phyloP scores from a whole-genome alignment of 1,140 invertebrate genomes.

The Chlorops oryzae region DNA sequence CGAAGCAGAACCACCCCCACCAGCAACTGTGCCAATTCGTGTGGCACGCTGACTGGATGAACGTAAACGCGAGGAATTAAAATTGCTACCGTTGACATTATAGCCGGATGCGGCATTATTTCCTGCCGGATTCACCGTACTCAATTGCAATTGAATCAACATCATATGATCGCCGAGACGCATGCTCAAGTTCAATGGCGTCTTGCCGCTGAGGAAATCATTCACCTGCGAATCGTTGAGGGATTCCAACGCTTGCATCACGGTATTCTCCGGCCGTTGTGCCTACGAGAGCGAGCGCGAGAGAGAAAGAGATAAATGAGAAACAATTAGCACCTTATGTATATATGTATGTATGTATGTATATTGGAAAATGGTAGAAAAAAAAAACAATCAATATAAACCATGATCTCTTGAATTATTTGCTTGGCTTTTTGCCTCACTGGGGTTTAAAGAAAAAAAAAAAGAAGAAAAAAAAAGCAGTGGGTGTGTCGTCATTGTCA shows the following conservation, averaged over 20 bases:
- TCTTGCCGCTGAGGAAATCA: conserved; percentile 89
- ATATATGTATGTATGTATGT: too few species aligned
- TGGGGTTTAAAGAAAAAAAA: too few species aligned
- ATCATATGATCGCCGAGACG: conserved; percentile 93
- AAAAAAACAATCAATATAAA: too few species aligned
- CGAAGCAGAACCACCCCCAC: background rate
- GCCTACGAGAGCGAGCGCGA: conserved; percentile 65
- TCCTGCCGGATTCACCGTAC: conserved; percentile 60
- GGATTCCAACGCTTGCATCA: conserved; percentile 90
- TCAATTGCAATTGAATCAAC: conserved; percentile 89
- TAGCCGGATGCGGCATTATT: conserved; percentile 18
- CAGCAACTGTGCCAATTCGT: conserved; percentile 21
- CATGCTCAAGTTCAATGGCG: conserved; percentile 90
- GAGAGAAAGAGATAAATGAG: too few species aligned
- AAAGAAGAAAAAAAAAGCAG: background rate
- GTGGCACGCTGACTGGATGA: conserved; percentile 15
- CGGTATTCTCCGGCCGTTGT: conserved; percentile 84
- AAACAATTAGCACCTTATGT: too few species aligned
- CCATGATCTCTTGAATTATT: too few species aligned
- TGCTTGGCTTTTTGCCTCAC: too few species aligned
- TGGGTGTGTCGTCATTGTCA: conserved; percentile 2
- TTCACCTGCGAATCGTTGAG: conserved; percentile 90
- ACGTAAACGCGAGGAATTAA: conserved; percentile 21
- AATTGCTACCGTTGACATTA: too few species aligned
- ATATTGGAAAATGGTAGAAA: too few species aligned